phyloP scores from a whole-genome alignment of 2,797 vertebrate genomes.

The Momotus momota region DNA sequence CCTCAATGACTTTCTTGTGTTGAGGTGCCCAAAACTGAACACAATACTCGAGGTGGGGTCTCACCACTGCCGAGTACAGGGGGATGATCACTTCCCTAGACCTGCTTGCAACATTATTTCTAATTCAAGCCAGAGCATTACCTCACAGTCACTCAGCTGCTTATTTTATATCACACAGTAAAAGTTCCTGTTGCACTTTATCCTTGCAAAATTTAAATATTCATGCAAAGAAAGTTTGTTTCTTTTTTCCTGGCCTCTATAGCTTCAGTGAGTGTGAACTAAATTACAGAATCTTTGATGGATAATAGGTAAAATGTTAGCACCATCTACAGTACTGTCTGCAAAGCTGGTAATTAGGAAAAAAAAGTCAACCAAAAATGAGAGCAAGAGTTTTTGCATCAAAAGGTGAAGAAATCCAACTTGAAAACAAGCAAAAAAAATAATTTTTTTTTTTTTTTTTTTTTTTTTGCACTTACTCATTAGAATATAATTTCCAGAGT shows the following conservation, averaged over 20 bases:
- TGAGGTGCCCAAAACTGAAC: too few relatives aligned
- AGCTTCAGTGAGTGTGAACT: neutral
- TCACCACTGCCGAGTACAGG: too few relatives aligned
- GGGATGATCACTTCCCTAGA: too few relatives aligned
- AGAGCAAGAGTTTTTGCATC: neutral
- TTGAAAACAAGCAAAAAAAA: neutral
- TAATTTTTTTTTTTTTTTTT: neutral
- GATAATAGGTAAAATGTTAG: neutral
- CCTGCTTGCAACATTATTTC: too few relatives aligned
- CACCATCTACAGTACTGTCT: accelerated
- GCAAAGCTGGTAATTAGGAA: neutral
- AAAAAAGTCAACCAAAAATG: neutral
- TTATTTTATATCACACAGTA: neutral
- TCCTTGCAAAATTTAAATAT: neutral
- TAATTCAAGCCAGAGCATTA: too few relatives aligned
- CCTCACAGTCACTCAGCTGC: neutral
- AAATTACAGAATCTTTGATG: neutral
- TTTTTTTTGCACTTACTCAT: neutral
- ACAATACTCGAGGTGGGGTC: too few relatives aligned
- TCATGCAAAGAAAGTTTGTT: neutral
- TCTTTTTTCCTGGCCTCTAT: neutral
- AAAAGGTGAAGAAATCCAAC: neutral
- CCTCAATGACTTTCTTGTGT: too few relatives aligned
- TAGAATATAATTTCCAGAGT: neutral
- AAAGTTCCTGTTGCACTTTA: neutral